These are phyloP conservation scores for Artibeus lituratus DNA, from an alignment of 2,797 vertebrate species.

Conservation along the genomic window DNA sequence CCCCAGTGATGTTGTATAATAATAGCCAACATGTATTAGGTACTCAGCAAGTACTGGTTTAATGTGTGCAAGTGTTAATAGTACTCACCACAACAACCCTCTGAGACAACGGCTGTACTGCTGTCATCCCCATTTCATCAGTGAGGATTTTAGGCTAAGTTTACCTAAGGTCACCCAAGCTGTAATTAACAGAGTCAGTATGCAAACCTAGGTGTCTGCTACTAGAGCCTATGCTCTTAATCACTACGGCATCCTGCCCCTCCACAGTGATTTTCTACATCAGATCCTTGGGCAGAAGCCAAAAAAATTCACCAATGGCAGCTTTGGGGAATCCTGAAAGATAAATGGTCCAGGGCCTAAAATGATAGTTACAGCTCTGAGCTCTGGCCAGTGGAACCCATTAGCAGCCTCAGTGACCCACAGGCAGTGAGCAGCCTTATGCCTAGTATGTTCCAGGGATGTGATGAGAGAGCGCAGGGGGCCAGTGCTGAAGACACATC, in stretches of 20 bases:
- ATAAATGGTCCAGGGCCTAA: neutral
- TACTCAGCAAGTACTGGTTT: neutral
- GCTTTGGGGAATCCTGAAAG: neutral
- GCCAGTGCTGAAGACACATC: neutral
- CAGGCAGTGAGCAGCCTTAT: too few relatives aligned
- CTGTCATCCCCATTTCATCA: neutral
- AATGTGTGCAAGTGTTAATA: neutral
- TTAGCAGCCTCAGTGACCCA: neutral
- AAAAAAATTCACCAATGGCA: neutral
- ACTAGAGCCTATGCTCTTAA: neutral
- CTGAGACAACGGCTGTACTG: neutral
- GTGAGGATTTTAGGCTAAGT: neutral
- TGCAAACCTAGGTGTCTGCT: neutral
- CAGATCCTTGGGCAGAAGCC: neutral
- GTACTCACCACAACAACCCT: neutral
- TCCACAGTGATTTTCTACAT: neutral
- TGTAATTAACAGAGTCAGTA: neutral
- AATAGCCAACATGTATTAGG: neutral
- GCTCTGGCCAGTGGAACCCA: neutral
- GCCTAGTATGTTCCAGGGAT: neutral
- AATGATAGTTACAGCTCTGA: neutral
- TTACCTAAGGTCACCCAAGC: neutral
- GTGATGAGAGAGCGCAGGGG: neutral
- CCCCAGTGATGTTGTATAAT: neutral
- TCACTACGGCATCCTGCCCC: neutral